A percentile compares a stretch with the other conserved stretches of the same genome.
These are phyloP conservation scores for Guaruba guarouba DNA, from an alignment of 2,113 vertebrate genomes.

Conservation along the genomic window DNA sequence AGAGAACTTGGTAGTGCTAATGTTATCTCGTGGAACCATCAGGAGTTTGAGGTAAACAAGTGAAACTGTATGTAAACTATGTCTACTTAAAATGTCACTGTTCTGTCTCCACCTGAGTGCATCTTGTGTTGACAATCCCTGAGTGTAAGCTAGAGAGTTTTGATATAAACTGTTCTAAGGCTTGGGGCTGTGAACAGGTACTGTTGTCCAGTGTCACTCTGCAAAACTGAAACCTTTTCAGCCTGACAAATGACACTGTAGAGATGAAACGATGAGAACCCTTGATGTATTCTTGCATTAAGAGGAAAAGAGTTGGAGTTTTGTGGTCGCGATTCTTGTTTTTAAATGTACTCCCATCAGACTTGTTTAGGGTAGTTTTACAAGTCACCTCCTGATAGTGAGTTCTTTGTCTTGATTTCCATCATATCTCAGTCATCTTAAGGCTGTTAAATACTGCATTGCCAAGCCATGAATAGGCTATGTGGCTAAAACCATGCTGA, in stretches of 20 bases:
- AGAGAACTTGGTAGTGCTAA: conserved; percentile 91
- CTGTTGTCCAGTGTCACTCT: neutral
- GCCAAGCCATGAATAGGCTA: neutral
- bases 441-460: neutral
- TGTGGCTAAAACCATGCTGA: neutral
- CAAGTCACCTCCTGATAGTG: neutral
- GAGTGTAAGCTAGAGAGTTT: neutral
- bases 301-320: neutral
- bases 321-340: neutral
- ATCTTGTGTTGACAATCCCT: neutral
- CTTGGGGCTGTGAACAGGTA: neutral
- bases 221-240: neutral
- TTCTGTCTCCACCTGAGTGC: neutral
- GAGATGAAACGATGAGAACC: neutral
- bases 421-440: neutral
- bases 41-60: conserved; percentile 92
- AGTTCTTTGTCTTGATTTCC: neutral
- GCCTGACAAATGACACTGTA: neutral
- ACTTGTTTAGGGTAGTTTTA: neutral
- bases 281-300: neutral
- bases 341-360: neutral
- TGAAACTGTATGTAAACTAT: neutral
- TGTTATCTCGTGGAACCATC: conserved; percentile 98
- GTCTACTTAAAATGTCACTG: neutral
- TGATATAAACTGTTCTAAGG: neutral